Base-by-base conservation (phyloP, 2,797 vertebrate genomes). In the Paratrypauchen microcephalus region DNA sequence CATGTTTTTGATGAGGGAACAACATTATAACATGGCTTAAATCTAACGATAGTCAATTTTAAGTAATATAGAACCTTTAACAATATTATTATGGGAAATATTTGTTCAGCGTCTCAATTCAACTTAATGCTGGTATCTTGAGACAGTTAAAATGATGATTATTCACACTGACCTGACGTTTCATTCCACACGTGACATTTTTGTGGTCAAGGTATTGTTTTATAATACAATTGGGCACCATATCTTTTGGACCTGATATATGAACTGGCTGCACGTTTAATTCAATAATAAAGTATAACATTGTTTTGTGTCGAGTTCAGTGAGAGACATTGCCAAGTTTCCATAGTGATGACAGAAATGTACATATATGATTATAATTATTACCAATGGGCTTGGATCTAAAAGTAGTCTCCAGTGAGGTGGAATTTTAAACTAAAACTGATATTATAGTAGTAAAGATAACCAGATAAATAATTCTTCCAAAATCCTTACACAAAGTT, bases 251-350 rank as follows among this genome's bases (percentile, higher is more conserved):
- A 54, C 66, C 60, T 60, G 81, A 84, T 82, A 87, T 69, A 60
- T 32, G 76, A 90, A 77, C 71, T 69, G 58, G 69, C 75, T 23
- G 60, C 69, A 80, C 66, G 41, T 81, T 76, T 89, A 87, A 90
- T 89, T 91, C 61, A 86, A 89, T 89, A 83, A 89, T 72, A 78
- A 85, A 83, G 13, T 36, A 81, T 83, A 87, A 84, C 80, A 86
- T 59, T 0, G 69, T 73, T 84, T 79, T 32, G 60, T 58, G 70
- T 86, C 78, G 76, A 74, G 54, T 83, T 89, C 66, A 61, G 78
- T 74, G 79, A 83, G 64, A 81, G 71, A 87, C 74, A 76, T 0
- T 41, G 71, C 74, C 52, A 23, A 12, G 50, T 54, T 54, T 54
- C 21, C n/a, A 52, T 81, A 26, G 69, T 76, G 72, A 57, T 28